A percentile compares a stretch with the other conserved stretches of the same genome.
phyloP scores from a whole-genome alignment of 2,888 invertebrate species.

The Phania funesta region DNA sequence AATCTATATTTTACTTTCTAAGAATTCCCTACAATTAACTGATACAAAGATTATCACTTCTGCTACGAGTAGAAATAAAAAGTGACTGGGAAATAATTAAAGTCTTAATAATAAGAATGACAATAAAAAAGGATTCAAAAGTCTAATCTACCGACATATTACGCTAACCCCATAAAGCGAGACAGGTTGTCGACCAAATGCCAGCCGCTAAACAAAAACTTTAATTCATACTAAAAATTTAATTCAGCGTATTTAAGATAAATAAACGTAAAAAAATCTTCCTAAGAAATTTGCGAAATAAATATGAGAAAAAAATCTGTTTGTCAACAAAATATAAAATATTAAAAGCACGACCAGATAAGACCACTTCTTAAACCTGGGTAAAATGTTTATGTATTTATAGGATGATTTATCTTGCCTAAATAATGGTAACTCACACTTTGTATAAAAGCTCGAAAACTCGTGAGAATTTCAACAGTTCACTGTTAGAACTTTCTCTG shows the following conservation, averaged over 20 bases:
- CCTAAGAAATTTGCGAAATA: slow-evolving; percentile 10
- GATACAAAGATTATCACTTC: background rate
- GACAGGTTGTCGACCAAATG: background rate
- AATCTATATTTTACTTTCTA: no score
- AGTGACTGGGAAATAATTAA: slow-evolving; percentile 7
- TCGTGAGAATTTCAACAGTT: slow-evolving; percentile 45
- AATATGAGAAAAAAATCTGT: background rate
- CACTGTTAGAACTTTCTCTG: slow-evolving; percentile 27
- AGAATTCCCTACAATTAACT: no score
- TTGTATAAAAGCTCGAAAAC: slow-evolving; percentile 49
- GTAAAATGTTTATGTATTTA: background rate
- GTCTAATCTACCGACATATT: background rate
- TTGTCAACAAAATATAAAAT: slow-evolving; percentile 19
- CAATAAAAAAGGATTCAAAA: background rate
- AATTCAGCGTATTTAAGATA: background rate
- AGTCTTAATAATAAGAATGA: background rate
- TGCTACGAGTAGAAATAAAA: background rate
- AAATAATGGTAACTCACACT: background rate
- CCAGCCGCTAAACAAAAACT: slow-evolving; percentile 17
- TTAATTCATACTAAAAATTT: slow-evolving; percentile 7
- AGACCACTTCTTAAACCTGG: background rate
- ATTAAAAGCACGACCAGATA: background rate
- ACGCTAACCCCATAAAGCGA: background rate
- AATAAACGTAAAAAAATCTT: no score
- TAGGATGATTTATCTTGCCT: slow-evolving; percentile 8